Base-by-base conservation (phyloP, 2,113 vertebrate species). In the Saimiri boliviensis region DNA sequence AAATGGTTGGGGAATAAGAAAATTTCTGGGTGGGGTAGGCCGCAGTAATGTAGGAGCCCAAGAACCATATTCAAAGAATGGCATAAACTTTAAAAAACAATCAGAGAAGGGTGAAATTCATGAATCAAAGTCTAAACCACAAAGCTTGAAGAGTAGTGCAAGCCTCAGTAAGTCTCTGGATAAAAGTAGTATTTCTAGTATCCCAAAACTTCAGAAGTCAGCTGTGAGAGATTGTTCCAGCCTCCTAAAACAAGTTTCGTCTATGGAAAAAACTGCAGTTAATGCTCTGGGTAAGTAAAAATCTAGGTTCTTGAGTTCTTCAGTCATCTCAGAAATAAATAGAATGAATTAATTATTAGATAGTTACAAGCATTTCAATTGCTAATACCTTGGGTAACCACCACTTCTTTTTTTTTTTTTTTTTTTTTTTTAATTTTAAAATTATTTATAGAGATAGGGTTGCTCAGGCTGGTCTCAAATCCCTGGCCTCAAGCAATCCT, bases 91-190 rank as follows among this genome's bases (percentile, higher is more conserved):
- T 47, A 87, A 82, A 52, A 93, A 71, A 63, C 66, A 16, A 90
- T 90, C 82, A 90, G 86, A 96, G 82, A 91, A 87, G 58, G 54
- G 16, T 52, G 85, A 89, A 89, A 68, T 81, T 80, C n/a, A 63
- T 93, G 96, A 95, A 60, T 89, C 89, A 45, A 85, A 93, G 21
- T 93, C 82, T 91, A 63, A 68, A 77, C n/a, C 63, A 37, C 71
- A 89, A 91, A 92, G 56, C 63, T 32, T 88, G 42, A 96, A 84
- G 81, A 95, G 12, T 91, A 52, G 32, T 63, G 30, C 76, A 92
- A 85, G 71, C 40, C 27, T 85, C 70, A 77, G 25, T 73, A 97
- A 88, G 52, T 85, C 73, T n/a, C 63, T 58, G 30, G 85, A 90
- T 86, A 87, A 95, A 96, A 87, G 74, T 56, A 93, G 79, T 80